Base-by-base conservation (phyloP, 2,888 invertebrate genomes). In the Tenthredo distinguenda region DNA sequence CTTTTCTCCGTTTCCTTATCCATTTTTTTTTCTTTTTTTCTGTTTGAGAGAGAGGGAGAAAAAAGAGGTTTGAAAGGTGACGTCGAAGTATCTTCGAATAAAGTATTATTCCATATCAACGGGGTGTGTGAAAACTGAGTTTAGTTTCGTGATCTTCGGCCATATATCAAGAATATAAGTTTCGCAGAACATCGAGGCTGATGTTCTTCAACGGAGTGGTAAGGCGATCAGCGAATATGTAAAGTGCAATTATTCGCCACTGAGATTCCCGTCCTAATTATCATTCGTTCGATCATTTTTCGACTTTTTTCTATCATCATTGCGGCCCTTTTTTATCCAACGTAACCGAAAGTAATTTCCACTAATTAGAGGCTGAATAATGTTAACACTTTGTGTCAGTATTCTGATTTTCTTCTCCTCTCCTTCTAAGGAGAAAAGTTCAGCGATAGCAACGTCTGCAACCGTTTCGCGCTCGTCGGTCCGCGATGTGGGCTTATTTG, bases 201-300 rank as follows among this genome's bases (percentile, higher is more conserved):
- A 77, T 77, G 81, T 81, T 81, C 81, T 81, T 58, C 81, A 37
- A 40, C 58, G 26, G 40, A 62, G 58, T 26, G 81, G 81, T 81
- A 81, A 81, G 21, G 81, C 62, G 37, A 15, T 40, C 18, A 12
- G 47, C n/a, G 37, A 26, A 58, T 6, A 0, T 58, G 10, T 43
- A 12, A 10, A 43, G 43, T n/a, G 58, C n/a, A 21, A 21, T 26
- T 62, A 26, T 26, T 62, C 21, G 12, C 10, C 21, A 2, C 10
- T 26, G 9, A 26, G 31, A 68, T 68, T 68, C 34, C 15, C 15
- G 26, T 68, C 12, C 15, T 31, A 26, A 34, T 68, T 68, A 18
- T 68, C 15, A 31, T 65, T 34, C 31, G 31, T 34, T 68, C 1
- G 0, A 68, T 34, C 18, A 6, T 68, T 12, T 18, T 47, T 15